These are phyloP conservation scores for Paramormyrops hopkinsi DNA, from an alignment of 2,797 vertebrate genomes.

Conservation along the genomic window DNA sequence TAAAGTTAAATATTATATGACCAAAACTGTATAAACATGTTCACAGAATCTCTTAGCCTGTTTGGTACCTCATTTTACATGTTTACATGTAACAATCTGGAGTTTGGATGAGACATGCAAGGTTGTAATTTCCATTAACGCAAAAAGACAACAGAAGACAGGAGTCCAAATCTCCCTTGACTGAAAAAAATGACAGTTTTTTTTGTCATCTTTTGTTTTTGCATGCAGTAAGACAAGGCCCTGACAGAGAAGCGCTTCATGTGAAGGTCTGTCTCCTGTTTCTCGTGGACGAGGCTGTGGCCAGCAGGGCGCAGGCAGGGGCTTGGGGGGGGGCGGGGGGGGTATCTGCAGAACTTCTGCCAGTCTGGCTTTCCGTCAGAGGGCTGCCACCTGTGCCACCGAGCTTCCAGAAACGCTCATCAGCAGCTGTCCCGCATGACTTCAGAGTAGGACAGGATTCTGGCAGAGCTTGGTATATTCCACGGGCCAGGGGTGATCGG, in stretches of 20 bases:
- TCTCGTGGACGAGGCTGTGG: neutral
- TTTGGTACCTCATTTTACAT: constrained; percentile 7
- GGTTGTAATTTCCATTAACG: constrained; percentile 34
- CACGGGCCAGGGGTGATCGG: constrained; percentile 73
- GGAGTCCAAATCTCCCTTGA: constrained; percentile 29
- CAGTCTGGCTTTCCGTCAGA: neutral
- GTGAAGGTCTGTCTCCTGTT: neutral
- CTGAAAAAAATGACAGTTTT: constrained; percentile 32
- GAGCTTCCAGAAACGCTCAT: constrained; percentile 29
- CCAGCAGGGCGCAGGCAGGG: neutral
- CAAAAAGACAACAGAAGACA: constrained; percentile 14
- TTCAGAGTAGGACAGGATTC: constrained; percentile 63
- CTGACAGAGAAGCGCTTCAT: neutral
- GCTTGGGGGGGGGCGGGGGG: neutral
- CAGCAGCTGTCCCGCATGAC: constrained; percentile 54
- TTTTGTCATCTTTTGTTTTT: constrained; percentile 11
- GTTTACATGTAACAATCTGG: constrained; percentile 31
- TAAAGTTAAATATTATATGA: neutral
- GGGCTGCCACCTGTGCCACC: neutral
- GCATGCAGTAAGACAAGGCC: constrained; percentile 33
- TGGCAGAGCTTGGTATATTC: constrained; percentile 74
- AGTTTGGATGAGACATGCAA: constrained; percentile 33
- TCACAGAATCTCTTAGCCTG: neutral
- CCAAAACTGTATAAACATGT: neutral
- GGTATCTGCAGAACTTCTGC: neutral